Base-by-base conservation (phyloP, 2,797 vertebrate species). In the Centroberyx gerrardi region DNA sequence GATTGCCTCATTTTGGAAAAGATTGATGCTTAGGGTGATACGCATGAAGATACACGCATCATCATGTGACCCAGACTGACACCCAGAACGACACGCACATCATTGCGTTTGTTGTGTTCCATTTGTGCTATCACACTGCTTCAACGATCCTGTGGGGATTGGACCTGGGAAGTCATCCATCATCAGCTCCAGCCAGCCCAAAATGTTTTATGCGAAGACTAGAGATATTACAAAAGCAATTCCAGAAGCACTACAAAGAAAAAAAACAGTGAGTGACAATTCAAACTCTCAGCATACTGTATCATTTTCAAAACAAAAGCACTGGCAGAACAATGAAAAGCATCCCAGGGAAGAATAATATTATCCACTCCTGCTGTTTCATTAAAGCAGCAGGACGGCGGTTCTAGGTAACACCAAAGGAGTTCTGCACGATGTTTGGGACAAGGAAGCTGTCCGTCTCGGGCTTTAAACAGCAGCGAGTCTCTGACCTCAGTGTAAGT, bases 201-300 rank as follows among this genome's bases (percentile, higher is more conserved):
- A 62, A 71, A 68, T 53, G 68, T 82, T 77, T 80, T 42, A 78
- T 76, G 75, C 53, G 76, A 85, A 71, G 15, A 74, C 78, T 17
- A 58, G 12, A 49, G 53, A 83, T 49, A 59, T 44, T 33, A 52
- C 22, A 55, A 59, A 77, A 76, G 56, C 27, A 61, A 70, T 62
- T 74, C 27, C 28, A 72, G 40, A 13, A 27, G 15, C 15, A 12
- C 22, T 9, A 9, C 18, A 8, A 13, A 48, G 17, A 29, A 14
- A 29, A 51, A 33, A 17, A 18, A n/a, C 2, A 53, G 17, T 67
- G 2, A 58, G 58, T 2, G 0, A 69, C 48, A 53, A 55, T 54
- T 71, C 71, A 72, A 60, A 60, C 56, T 27, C 9, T 72, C 12
- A 13, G 58, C 22, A 33, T 46, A 38, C 48, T 61, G 40, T 60